Percentiles rank a stretch among this genome's conserved stretches.
These are phyloP conservation scores for Cardiocondyla obscurior DNA, from an alignment of 1,140 invertebrate genomes.

Conservation along the genomic window DNA sequence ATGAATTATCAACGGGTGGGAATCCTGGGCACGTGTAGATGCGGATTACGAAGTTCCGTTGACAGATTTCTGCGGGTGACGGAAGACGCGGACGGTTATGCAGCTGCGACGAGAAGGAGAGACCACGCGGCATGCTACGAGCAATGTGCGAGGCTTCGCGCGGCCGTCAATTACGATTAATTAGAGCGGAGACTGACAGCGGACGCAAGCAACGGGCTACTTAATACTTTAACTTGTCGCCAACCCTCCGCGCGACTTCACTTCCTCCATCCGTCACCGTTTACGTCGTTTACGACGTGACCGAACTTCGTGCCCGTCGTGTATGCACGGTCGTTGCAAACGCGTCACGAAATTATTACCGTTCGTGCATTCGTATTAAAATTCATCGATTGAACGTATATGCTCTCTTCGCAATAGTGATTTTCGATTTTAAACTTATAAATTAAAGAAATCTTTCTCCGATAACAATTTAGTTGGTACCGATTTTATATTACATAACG, in stretches of 20 bases:
- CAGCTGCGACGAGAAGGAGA: slow-evolving; percentile 58
- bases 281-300: slow-evolving; percentile 17
- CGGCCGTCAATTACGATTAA: slow-evolving; percentile 84
- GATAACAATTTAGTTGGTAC: neutral
- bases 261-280: slow-evolving; percentile 42
- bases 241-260: slow-evolving; percentile 70
- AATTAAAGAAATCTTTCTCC: neutral
- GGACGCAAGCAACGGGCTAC: slow-evolving; percentile 82
- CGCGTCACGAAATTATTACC: neutral
- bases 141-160: slow-evolving; percentile 82
- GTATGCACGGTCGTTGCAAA: neutral
- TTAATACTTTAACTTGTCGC: slow-evolving; percentile 81
- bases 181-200: slow-evolving; percentile 84
- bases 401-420: neutral
- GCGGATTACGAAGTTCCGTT: neutral
- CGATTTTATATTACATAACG: too few species aligned
- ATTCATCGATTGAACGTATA: neutral
- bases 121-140: slow-evolving; percentile 68
- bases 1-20: neutral
- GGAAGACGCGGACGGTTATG: slow-evolving; percentile 68
- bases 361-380: neutral
- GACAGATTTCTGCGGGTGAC: slow-evolving; percentile 59
- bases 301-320: neutral
- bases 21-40: neutral
- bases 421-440: neutral